Evolutionary conservation across 2,113 vertebrate species (phyloP).

Genomic region (Saiga tatarica): DNA sequence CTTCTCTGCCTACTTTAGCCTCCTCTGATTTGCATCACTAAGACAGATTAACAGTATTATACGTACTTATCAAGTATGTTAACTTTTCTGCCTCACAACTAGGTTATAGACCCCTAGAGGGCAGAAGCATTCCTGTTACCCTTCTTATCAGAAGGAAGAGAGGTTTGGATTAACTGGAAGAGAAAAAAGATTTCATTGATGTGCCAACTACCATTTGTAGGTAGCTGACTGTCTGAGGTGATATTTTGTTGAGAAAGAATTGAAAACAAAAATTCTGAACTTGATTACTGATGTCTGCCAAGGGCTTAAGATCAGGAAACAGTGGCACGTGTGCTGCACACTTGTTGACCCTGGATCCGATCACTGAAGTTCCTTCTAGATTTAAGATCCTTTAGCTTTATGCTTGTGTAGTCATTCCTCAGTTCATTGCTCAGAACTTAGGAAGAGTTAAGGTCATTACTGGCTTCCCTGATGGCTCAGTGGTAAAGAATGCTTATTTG

Average conservation of each 20-base stretch:
- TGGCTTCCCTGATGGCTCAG: not conserved
- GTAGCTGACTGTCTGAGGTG: not conserved
- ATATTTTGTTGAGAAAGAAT: not conserved
- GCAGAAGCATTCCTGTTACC: not conserved
- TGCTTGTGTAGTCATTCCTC: not conserved
- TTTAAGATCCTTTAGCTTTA: not conserved
- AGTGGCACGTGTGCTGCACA: not conserved
- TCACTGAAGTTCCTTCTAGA: not conserved
- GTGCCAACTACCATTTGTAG: not conserved
- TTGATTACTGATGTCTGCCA: not conserved
- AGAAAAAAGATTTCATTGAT: not conserved
- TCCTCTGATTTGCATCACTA: not conserved
- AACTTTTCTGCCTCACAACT: constrained; percentile 8
- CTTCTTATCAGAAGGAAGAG: not conserved
- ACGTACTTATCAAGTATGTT: not conserved
- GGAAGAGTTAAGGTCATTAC: not conserved
- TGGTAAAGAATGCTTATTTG: not conserved
- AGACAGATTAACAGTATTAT: not conserved
- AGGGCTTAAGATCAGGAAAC: not conserved
- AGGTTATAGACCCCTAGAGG: not conserved
- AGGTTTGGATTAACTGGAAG: not conserved
- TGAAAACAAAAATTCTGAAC: constrained; percentile 28
- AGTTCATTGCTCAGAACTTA: not conserved
- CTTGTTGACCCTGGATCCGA: not conserved
- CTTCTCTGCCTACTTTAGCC: not conserved